Conservation (phyloP, 2,888 invertebrate genomes). For the Halictus ligatus region DNA sequence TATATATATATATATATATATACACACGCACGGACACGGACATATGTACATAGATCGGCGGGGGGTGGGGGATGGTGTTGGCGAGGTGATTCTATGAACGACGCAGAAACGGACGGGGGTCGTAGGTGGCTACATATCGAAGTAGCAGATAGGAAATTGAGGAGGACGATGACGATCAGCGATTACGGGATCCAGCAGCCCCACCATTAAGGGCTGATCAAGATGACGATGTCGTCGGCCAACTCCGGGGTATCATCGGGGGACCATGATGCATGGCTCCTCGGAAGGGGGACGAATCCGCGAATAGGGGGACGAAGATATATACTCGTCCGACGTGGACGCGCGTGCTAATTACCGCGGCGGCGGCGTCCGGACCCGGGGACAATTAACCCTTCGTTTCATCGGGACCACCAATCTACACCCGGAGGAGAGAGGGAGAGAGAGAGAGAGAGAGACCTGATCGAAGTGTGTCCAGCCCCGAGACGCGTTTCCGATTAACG, state of each 20-base stretch:
- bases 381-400: slow-evolving; percentile 61
- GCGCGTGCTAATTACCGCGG: slow-evolving; percentile 49
- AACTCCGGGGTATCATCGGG: background rate
- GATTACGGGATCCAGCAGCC: slow-evolving; percentile 37
- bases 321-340: slow-evolving; percentile 44
- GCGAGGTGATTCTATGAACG: background rate
- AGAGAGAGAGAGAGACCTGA: slow-evolving; percentile 3
- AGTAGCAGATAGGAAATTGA: slow-evolving; percentile 76
- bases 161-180: slow-evolving; percentile 52
- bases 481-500: slow-evolving; percentile 45
- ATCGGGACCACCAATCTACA: slow-evolving; percentile 46
- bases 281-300: slow-evolving; percentile 30
- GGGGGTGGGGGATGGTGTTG: background rate
- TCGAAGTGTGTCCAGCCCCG: slow-evolving; percentile 40
- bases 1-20: no score
- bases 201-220: slow-evolving; percentile 60
- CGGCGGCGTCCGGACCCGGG: slow-evolving; percentile 32
- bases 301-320: slow-evolving; percentile 52
- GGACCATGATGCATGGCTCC: slow-evolving; percentile 53
- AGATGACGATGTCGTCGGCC: slow-evolving; percentile 55
- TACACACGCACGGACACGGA: background rate
- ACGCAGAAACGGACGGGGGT: slow-evolving; percentile 6
- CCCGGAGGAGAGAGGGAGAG: background rate
- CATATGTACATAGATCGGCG: background rate
- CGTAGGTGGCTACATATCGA: slow-evolving; percentile 55